These are phyloP conservation scores for Acronicta alni DNA, from an alignment of 2,888 invertebrate species.

Conservation along the genomic window DNA sequence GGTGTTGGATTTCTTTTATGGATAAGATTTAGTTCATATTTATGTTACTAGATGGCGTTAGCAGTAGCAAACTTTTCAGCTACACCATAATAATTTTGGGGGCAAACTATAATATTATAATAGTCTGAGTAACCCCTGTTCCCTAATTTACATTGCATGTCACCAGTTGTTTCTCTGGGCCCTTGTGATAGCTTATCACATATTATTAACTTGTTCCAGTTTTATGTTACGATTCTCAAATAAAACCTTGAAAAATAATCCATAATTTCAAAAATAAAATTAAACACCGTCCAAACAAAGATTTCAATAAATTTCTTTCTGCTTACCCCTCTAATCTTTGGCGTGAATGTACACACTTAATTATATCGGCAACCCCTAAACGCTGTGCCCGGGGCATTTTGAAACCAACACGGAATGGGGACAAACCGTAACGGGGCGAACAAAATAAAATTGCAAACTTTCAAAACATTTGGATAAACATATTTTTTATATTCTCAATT, in stretches of 20 bases:
- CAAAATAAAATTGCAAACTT: constrained; percentile 39
- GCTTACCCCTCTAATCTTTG: constrained; percentile 21
- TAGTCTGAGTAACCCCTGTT: too few relatives aligned
- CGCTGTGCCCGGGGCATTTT: constrained; percentile 39
- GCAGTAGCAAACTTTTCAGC: background rate
- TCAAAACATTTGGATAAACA: constrained; percentile 11
- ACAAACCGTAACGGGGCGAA: constrained; percentile 17
- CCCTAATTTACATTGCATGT: too few relatives aligned
- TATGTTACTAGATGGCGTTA: constrained; percentile 36
- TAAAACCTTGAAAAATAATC: background rate
- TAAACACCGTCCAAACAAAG: constrained; percentile 9
- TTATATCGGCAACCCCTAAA: constrained; percentile 45
- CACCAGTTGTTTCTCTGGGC: too few relatives aligned
- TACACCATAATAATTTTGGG: too few relatives aligned
- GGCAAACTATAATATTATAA: too few relatives aligned
- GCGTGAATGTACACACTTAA: constrained; percentile 46
- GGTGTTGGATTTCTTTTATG: too few relatives aligned
- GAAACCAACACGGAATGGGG: constrained; percentile 45
- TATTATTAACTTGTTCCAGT: too few relatives aligned
- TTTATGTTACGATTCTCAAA: too few relatives aligned
- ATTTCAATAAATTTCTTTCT: constrained; percentile 27
- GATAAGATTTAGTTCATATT: background rate
- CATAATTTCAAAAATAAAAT: constrained; percentile 7
- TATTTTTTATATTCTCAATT: background rate
- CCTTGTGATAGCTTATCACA: too few relatives aligned